Percentiles rank a stretch among this genome's conserved stretches.
Evolutionary conservation across 2,113 vertebrate genomes (phyloP).

Genomic region (Dromiciops gliroides): DNA sequence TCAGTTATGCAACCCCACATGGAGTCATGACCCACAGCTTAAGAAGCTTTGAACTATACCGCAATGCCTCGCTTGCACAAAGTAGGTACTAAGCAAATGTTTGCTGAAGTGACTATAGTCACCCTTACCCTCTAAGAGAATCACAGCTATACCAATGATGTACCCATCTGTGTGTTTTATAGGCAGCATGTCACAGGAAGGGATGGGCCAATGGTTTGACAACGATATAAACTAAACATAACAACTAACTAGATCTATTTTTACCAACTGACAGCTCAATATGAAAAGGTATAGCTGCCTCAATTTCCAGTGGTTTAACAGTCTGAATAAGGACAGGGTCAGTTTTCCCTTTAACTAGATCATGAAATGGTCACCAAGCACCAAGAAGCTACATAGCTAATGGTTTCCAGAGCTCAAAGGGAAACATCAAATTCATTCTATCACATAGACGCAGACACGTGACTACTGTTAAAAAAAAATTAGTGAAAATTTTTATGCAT

Average conservation of each 20-base stretch:
- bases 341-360: background rate
- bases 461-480: slow-evolving; percentile 1
- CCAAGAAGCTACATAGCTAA: background rate
- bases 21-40: too few species aligned
- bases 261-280: background rate
- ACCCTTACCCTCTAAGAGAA: background rate
- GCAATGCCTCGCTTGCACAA: background rate
- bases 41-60: too few species aligned
- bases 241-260: background rate
- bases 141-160: background rate
- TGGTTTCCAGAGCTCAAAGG: background rate
- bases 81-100: background rate
- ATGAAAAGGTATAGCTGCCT: background rate
- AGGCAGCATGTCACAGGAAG: background rate
- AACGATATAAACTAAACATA: background rate
- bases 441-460: background rate
- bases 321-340: background rate
- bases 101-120: background rate
- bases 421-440: background rate
- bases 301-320: background rate
- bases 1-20: too few species aligned
- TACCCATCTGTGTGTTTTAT: background rate
- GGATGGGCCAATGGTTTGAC: background rate
- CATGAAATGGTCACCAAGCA: background rate
- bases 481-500: slow-evolving; percentile 37